phyloP scores from a whole-genome alignment of 1,140 invertebrate genomes.

The Hycleus cichorii region DNA sequence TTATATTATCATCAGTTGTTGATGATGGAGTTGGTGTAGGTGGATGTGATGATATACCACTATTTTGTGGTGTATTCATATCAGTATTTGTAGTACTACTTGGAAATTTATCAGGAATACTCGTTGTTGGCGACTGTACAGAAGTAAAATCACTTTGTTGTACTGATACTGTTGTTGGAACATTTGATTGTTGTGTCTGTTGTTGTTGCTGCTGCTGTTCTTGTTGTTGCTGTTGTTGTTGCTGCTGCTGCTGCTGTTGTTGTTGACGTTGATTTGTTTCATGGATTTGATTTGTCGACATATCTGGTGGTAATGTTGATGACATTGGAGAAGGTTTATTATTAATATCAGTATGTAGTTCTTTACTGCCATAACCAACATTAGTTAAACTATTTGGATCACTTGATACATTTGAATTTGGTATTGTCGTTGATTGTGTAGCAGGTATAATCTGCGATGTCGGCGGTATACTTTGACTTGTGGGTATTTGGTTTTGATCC shows the following conservation, averaged over 20 bases:
- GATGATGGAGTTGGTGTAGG: constrained; percentile 40
- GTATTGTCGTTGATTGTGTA: constrained; percentile 19
- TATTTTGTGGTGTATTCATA: constrained; percentile 25
- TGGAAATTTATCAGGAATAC: constrained; percentile 37
- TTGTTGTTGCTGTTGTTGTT: constrained; percentile 17
- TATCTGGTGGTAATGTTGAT: constrained; percentile 2
- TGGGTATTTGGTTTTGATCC: constrained; percentile 33
- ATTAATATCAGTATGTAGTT: constrained; percentile 23
- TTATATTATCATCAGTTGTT: constrained; percentile 39
- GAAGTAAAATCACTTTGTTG: constrained; percentile 31
- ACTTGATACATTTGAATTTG: constrained; percentile 23
- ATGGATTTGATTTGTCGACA: constrained; percentile 5
- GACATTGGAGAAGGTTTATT: constrained; percentile 13
- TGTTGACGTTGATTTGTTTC: constrained; percentile 16
- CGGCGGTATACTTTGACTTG: constrained; percentile 33
- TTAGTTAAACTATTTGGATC: constrained; percentile 21
- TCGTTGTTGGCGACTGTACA: constrained; percentile 37
- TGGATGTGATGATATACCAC: constrained; percentile 38
- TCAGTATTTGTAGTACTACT: constrained; percentile 39
- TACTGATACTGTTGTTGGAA: constrained; percentile 27
- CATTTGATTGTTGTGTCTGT: constrained; percentile 12
- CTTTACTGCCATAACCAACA: constrained; percentile 25
- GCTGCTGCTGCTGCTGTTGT: background rate
- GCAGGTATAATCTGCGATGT: constrained; percentile 32
- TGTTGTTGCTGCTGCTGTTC: constrained; percentile 24